Evolutionary conservation across 2,888 invertebrate genomes (phyloP).

Genomic region (Apotomis betuletana): DNA sequence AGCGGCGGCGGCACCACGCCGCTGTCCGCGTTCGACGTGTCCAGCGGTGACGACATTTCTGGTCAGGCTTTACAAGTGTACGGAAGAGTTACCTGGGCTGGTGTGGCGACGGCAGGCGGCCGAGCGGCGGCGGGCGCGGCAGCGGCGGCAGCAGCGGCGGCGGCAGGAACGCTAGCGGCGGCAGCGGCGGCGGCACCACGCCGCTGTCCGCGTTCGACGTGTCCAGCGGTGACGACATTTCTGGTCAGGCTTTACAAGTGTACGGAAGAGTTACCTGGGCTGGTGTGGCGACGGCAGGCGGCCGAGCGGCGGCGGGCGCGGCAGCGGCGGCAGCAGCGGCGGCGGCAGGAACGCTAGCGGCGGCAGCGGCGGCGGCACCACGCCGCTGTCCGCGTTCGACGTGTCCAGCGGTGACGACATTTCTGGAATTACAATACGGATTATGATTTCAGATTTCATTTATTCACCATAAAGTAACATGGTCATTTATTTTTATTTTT

Average conservation of each 20-base stretch:
- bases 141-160: conserved; percentile 84
- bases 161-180: conserved; percentile 71
- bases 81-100: too few relatives aligned
- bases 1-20: too few relatives aligned
- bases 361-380: conserved; percentile 81
- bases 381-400: conserved; percentile 59
- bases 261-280: conserved; percentile 59
- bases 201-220: conserved; percentile 56
- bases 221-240: conserved; percentile 82
- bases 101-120: conserved; percentile 83
- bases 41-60: too few relatives aligned
- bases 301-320: conserved; percentile 85
- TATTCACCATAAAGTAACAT: too few relatives aligned
- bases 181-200: conserved; percentile 81
- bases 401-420: conserved; percentile 80
- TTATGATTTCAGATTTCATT: not conserved
- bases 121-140: conserved; percentile 85
- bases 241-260: conserved; percentile 57
- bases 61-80: too few relatives aligned
- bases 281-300: conserved; percentile 84
- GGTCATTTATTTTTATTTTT: too few relatives aligned
- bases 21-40: too few relatives aligned
- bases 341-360: conserved; percentile 84
- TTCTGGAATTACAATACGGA: conserved; percentile 59
- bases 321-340: conserved; percentile 84